These are phyloP conservation scores for Drepana arcuata DNA, from an alignment of 1,140 invertebrate genomes.

Conservation along the genomic window DNA sequence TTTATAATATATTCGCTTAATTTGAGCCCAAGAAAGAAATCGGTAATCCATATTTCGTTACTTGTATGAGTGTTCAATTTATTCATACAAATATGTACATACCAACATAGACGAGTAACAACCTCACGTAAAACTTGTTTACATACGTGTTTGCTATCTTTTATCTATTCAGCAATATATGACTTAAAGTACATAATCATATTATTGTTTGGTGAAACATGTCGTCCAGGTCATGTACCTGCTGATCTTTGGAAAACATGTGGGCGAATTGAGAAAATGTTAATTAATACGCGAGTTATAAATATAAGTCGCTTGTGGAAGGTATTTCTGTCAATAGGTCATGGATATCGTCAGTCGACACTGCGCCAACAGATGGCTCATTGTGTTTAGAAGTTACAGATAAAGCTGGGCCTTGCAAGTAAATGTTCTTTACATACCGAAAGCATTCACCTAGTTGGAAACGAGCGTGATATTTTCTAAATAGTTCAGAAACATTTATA, in stretches of 20 bases:
- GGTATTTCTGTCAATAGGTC: conserved; percentile 37
- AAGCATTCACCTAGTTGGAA: not conserved
- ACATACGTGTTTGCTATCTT: no score
- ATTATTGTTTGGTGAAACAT: no score
- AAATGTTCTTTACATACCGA: conserved; percentile 3
- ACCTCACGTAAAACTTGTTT: no score
- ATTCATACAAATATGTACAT: no score
- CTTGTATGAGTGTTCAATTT: conserved; percentile 5
- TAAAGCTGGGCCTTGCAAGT: conserved; percentile 34
- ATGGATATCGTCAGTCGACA: conserved; percentile 44
- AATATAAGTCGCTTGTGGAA: conserved; percentile 10
- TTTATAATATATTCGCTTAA: no score
- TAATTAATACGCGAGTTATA: conserved; percentile 4
- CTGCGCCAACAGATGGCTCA: conserved; percentile 42
- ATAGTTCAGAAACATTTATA: not conserved
- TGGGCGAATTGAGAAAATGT: conserved; percentile 3
- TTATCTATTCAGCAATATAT: conserved; percentile 1
- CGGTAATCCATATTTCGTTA: not conserved
- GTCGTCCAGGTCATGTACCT: no score
- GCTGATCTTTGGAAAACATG: no score
- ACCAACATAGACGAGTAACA: no score
- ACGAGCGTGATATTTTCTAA: not conserved
- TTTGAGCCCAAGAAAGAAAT: no score
- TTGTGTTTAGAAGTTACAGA: conserved; percentile 39
- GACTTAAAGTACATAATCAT: conserved; percentile 9